Evolutionary conservation across 2,888 invertebrate genomes (phyloP).

Genomic region (Gonocerus acuteangulatus): DNA sequence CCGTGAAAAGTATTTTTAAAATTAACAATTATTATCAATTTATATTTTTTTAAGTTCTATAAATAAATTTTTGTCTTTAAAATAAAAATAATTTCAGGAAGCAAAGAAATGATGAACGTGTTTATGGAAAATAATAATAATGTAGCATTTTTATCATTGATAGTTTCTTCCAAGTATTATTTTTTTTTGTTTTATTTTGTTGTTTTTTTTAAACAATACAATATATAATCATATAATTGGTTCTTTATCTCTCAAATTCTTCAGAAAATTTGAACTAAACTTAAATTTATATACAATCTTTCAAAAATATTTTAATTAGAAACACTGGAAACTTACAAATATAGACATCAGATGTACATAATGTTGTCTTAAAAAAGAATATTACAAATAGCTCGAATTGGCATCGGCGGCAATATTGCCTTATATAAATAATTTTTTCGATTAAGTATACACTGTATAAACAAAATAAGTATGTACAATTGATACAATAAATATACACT

Average conservation of each 20-base stretch:
- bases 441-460: constrained; percentile 35
- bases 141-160: not conserved
- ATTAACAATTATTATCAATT: too few species aligned
- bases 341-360: constrained; percentile 20
- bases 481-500: constrained; percentile 35
- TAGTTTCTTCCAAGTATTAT: not conserved
- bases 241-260: not conserved
- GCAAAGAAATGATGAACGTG: too few species aligned
- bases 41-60: too few species aligned
- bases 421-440: constrained; percentile 18
- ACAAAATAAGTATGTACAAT: constrained; percentile 32
- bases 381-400: constrained; percentile 24
- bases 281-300: constrained; percentile 17
- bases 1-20: too few species aligned
- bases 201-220: not conserved
- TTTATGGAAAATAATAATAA: not conserved
- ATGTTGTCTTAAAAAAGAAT: constrained; percentile 10
- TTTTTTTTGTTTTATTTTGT: not conserved
- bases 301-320: constrained; percentile 22
- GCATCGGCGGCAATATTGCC: constrained; percentile 12
- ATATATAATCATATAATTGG: not conserved
- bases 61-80: too few species aligned
- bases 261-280: constrained; percentile 8
- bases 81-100: too few species aligned
- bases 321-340: constrained; percentile 22